These are phyloP conservation scores for Darevskia nairensis DNA, from an alignment of 2,797 vertebrate genomes.

Conservation along the genomic window DNA sequence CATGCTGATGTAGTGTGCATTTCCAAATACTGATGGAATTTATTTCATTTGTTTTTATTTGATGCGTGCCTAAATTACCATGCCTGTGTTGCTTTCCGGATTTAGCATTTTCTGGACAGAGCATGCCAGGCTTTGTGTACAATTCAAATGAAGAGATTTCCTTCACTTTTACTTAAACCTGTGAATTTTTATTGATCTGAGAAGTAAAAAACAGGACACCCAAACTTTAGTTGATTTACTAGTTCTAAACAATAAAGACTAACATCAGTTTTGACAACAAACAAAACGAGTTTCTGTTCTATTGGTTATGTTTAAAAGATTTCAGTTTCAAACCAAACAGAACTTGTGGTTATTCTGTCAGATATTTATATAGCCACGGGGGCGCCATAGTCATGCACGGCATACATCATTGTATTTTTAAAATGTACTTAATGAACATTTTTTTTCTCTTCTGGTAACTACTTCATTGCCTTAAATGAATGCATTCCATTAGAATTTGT, in stretches of 20 bases:
- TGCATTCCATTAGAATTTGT: slow-evolving; percentile 89
- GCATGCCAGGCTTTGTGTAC: slow-evolving; percentile 48
- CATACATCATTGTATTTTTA: slow-evolving; percentile 93
- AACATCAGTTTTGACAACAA: slow-evolving; percentile 82
- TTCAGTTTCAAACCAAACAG: slow-evolving; percentile 89
- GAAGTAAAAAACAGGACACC: slow-evolving; percentile 62
- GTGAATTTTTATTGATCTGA: slow-evolving; percentile 61
- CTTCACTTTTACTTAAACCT: slow-evolving; percentile 59
- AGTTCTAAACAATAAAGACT: slow-evolving; percentile 77
- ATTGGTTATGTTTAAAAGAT: slow-evolving; percentile 83
- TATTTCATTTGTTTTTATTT: slow-evolving; percentile 31
- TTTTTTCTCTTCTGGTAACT: slow-evolving; percentile 87
- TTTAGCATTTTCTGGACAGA: slow-evolving; percentile 59
- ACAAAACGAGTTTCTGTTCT: slow-evolving; percentile 83
- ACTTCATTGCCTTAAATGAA: slow-evolving; percentile 88
- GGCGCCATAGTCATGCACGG: slow-evolving; percentile 86
- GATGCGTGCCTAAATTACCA: slow-evolving; percentile 39
- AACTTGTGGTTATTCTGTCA: slow-evolving; percentile 92
- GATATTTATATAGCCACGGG: slow-evolving; percentile 91
- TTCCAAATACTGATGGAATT: not conserved
- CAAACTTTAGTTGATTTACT: slow-evolving; percentile 69
- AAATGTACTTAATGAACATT: slow-evolving; percentile 86
- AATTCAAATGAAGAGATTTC: slow-evolving; percentile 43
- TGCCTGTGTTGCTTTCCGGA: slow-evolving; percentile 57
- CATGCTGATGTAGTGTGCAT: not conserved